Base-by-base conservation (phyloP, 2,888 invertebrate species). In the Aleiodes testaceus region DNA sequence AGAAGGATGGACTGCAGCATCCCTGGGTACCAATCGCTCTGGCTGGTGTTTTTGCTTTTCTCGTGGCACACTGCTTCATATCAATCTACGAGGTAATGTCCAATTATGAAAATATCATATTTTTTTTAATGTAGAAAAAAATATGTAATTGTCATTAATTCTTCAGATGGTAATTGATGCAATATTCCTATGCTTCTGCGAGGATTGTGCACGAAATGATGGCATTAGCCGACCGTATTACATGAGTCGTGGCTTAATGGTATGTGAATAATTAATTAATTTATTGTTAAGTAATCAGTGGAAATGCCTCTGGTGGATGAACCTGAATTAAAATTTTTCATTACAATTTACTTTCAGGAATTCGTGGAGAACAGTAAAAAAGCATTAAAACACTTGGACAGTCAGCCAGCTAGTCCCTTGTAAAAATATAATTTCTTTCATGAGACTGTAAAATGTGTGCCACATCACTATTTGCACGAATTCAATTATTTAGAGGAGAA, bases 1-100 rank as follows among this genome's bases (percentile, higher is more conserved):
- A 88, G 75, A 90, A 91, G 79, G 88, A 89, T 69, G 91, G 90
- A 6, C 79, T 92, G 1, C 89, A 90, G 61, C 90, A 92, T 80
- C 87, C 89, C 14, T 92, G 91, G 90, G 89, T 93, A 50, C 92
- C 93, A 3, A 87, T 93, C 14, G 81, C 90, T 5, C 80, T 93
- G 1, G 90, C 90, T 22, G 92, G 90, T 69, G 78, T 92, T n/a
- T 92, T 93, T 80, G 91, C 93, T 1, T 93, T 91, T 82, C 88
- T 93, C 70, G 90, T 93, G 36, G 90, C 93, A 2, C 92, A 93
- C 82, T 92, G 92, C 80, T 93, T 93, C 82, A 89, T 94, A 74
- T 92, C 93, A 6, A 91, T 93, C 20, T 94, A 93, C 81, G 93
- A 94, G 91, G 93, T 93, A 86, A 88, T 64, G 49, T 16, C 30